phyloP scores from a whole-genome alignment of 30 jellyfish, hydroid and myxozoan species.

The Aurelia sp. region DNA sequence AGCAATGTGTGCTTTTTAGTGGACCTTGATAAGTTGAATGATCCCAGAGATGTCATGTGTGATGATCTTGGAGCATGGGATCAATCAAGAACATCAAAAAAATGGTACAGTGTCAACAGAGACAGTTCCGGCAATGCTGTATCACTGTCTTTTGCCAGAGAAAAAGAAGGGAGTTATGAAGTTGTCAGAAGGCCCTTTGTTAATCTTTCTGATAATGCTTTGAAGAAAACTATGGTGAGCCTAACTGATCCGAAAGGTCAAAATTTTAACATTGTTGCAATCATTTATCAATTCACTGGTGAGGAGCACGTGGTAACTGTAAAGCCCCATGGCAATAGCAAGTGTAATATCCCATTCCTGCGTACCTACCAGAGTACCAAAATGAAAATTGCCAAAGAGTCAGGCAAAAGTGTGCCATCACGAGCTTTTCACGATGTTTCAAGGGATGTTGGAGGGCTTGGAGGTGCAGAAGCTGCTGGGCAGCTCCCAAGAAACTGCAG shows the following conservation, averaged over 20 bases:
- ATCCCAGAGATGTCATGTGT: too few species aligned
- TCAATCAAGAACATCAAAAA: too few species aligned
- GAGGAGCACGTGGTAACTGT: slow-evolving; percentile 8
- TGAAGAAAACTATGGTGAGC: slow-evolving; percentile 10
- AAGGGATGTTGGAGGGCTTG: neutral
- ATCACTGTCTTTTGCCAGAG: neutral
- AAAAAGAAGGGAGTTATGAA: neutral
- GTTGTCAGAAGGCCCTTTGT: slow-evolving; percentile 23
- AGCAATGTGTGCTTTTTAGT: too few species aligned
- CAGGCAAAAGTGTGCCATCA: neutral
- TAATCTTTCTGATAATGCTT: neutral
- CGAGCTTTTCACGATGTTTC: slow-evolving; percentile 1
- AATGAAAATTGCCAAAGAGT: slow-evolving; percentile 9
- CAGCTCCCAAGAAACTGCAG: slow-evolving; percentile 20
- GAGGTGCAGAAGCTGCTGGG: slow-evolving; percentile 6
- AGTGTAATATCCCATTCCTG: neutral
- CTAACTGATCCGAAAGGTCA: neutral
- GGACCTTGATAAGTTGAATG: too few species aligned
- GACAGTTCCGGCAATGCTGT: too few species aligned
- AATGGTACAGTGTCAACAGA: too few species aligned
- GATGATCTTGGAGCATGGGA: too few species aligned
- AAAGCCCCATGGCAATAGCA: slow-evolving; percentile 9
- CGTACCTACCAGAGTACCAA: slow-evolving; percentile 33
- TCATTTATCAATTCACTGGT: slow-evolving; percentile 8
- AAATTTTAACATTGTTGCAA: neutral